Evolutionary conservation across 2,113 vertebrate species (phyloP), one percentile per base, ranked within the genome.

Genomic region (Columbina picui): DNA sequence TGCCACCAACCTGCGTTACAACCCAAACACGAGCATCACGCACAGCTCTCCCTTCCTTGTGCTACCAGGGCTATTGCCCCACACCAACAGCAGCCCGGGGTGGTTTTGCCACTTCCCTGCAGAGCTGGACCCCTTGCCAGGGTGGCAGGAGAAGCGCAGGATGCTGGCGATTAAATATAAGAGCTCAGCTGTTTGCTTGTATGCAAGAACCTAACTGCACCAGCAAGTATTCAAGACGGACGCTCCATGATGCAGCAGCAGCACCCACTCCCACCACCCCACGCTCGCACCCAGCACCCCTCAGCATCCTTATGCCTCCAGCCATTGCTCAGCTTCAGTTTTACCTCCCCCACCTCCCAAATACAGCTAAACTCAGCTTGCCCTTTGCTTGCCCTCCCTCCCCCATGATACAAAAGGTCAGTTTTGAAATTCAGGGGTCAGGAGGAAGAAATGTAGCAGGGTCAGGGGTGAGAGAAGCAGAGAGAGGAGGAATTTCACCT

Each of bases 391-490:
- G 34, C 59, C 56, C 56, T 63, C 92, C 85, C 84, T 85, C 73
- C 89, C 59, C 69, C 29, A 0, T 0, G 9, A 55, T 15, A 69
- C 67, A 41, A 59, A 87, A 92, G 94, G 97, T 97, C 96, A 25
- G 76, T 49, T 96, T 86, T 70, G 93, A 96, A 94, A 98, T 96
- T 89, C 94, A 92, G 95, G 94, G 95, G 94, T 97, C 96, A 93
- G 78, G 43, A 61, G 56, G 75, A 93, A 93, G 92, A 95, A 97
- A 96, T 67, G 94, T 68, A 87, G 94, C 7, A 0, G 94, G 97
- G 96, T 94, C 96, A 97, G 81, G 94, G 92, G 96, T 92, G 96
- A 95, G 65, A 82, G 74, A 52, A 87, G 83, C 57, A 39, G 78
- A 26, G 83, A 81, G 34, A 17, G 87, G 52, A 95, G 86, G 89